A percentile compares a stretch with the other conserved stretches of the same genome.
These are phyloP conservation scores for Ranitomeya imitator DNA, from an alignment of 2,113 vertebrate genomes.

Conservation along the genomic window DNA sequence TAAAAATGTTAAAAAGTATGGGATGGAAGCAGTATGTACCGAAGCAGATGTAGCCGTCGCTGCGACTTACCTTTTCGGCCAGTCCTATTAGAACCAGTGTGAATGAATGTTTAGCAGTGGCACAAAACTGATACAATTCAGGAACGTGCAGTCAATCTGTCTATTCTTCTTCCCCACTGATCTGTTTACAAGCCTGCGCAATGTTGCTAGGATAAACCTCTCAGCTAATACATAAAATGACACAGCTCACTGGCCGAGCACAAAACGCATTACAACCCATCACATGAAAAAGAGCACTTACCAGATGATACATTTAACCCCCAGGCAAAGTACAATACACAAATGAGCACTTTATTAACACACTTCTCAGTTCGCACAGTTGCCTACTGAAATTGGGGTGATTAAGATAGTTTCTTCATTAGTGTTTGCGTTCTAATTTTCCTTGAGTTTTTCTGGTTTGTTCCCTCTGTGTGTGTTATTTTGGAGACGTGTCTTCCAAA, in stretches of 20 bases:
- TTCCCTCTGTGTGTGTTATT: no score
- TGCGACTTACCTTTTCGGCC: not conserved
- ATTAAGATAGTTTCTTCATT: no score
- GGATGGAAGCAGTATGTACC: not conserved
- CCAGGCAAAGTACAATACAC: not conserved
- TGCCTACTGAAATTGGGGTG: no score
- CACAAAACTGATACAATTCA: not conserved
- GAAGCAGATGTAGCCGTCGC: not conserved
- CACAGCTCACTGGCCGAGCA: not conserved
- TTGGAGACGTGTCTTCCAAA: no score
- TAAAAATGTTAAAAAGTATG: no score
- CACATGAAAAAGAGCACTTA: not conserved
- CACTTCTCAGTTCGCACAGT: no score
- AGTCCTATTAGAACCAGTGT: not conserved
- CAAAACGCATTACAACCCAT: not conserved
- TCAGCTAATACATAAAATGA: constrained; percentile 16
- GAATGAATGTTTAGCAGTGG: not conserved
- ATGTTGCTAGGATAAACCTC: not conserved
- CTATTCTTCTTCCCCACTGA: constrained; percentile 2
- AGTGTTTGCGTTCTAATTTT: no score
- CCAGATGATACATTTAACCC: not conserved
- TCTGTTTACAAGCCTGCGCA: not conserved
- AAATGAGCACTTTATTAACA: no score
- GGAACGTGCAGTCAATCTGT: not conserved
- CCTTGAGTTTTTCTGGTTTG: no score